Conservation (phyloP, 2,888 invertebrate genomes). For the Carpatolechia fugitivella region DNA sequence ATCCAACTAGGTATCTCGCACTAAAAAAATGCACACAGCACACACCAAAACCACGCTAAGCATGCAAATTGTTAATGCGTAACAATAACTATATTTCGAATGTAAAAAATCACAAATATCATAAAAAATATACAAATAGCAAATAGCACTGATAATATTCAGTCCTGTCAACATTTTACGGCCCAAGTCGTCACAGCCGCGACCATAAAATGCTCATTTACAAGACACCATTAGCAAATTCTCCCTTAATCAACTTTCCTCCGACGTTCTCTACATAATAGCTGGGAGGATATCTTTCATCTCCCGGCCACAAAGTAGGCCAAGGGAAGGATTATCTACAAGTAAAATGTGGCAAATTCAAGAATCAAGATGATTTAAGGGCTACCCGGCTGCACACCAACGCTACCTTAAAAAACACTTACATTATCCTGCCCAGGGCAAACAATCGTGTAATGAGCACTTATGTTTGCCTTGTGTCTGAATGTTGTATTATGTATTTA, state of each 20-base stretch:
- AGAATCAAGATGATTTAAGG: no score
- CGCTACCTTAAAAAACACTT: no score
- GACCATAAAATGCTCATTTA: slow-evolving; percentile 16
- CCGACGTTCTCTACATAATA: slow-evolving; percentile 25
- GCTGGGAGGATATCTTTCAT: slow-evolving; percentile 39
- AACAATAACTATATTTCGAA: background rate
- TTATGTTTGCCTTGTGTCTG: no score
- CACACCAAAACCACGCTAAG: no score
- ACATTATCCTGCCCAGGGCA: no score
- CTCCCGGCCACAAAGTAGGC: slow-evolving; percentile 40
- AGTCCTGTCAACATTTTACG: background rate
- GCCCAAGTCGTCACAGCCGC: background rate
- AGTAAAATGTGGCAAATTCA: background rate
- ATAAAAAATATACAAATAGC: background rate
- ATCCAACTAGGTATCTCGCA: no score
- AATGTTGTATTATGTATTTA: no score
- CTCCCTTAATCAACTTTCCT: slow-evolving; percentile 3
- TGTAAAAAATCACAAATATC: no score
- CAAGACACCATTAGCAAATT: slow-evolving; percentile 14
- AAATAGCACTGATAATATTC: background rate
- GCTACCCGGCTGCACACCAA: no score
- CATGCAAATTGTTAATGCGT: no score
- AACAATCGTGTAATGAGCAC: no score
- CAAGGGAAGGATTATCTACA: slow-evolving; percentile 45
- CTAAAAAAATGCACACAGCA: no score